phyloP scores from a whole-genome alignment of 2,888 invertebrate genomes.

The Synanthedon myopaeformis region DNA sequence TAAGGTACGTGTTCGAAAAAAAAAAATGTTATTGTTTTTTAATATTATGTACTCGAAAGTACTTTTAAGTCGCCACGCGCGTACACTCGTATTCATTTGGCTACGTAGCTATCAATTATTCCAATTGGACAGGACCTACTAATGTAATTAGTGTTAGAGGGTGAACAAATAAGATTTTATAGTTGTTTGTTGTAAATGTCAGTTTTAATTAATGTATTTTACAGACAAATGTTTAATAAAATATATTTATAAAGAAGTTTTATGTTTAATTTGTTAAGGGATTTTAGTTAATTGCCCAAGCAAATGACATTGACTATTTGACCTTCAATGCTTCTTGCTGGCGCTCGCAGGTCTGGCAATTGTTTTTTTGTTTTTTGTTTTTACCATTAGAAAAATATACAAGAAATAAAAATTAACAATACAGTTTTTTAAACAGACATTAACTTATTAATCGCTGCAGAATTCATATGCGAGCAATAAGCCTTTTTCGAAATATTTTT shows the following conservation, averaged over 20 bases:
- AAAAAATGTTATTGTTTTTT: slow-evolving; percentile 29
- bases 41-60: slow-evolving; percentile 14
- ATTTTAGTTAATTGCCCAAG: too few species aligned
- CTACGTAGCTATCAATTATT: slow-evolving; percentile 34
- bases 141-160: slow-evolving; percentile 55
- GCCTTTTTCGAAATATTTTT: too few species aligned
- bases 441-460: too few species aligned
- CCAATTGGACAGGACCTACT: slow-evolving; percentile 53
- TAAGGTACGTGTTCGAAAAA: slow-evolving; percentile 53
- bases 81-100: slow-evolving; percentile 24
- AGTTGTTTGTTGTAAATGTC: slow-evolving; percentile 70
- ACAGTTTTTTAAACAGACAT: too few species aligned
- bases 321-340: too few species aligned
- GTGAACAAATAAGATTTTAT: slow-evolving; percentile 64
- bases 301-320: too few species aligned
- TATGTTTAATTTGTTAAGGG: slow-evolving; percentile 22
- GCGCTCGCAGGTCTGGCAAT: too few species aligned
- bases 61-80: slow-evolving; percentile 14
- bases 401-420: too few species aligned
- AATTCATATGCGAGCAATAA: too few species aligned
- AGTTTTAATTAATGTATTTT: slow-evolving; percentile 69
- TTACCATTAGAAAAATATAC: too few species aligned
- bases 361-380: too few species aligned
- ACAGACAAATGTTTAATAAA: slow-evolving; percentile 70
- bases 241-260: slow-evolving; percentile 59